Evolutionary conservation across 2,888 invertebrate genomes (phyloP).

Genomic region (Caenorhabditis sp.): DNA sequence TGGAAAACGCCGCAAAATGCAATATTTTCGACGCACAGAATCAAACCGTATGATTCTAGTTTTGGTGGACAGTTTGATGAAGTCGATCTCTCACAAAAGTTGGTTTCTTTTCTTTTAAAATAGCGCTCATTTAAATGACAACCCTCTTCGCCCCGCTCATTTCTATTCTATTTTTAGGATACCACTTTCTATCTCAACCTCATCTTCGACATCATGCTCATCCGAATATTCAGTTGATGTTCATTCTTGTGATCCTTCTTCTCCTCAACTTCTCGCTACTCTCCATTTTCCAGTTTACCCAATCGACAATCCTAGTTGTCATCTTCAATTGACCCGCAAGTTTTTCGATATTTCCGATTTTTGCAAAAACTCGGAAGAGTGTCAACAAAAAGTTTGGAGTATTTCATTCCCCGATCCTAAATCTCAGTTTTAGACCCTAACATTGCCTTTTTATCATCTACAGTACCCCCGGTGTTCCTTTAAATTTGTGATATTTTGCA

Average conservation of each 20-base stretch:
- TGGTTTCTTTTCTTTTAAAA: no score
- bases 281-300: conserved; percentile 41
- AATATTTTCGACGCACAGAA: conserved; percentile 21
- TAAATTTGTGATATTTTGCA: not conserved
- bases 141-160: no score
- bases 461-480: not conserved
- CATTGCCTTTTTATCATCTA: conserved; percentile 1
- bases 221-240: conserved; percentile 12
- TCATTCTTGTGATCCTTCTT: not conserved
- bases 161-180: no score
- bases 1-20: conserved; percentile 23
- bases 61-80: conserved; percentile 50
- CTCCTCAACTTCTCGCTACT: conserved; percentile 10
- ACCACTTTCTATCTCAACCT: no score
- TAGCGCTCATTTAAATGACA: no score
- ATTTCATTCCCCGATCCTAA: conserved; percentile 54
- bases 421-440: not conserved
- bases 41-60: conserved; percentile 64
- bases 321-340: conserved; percentile 9
- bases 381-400: conserved; percentile 49
- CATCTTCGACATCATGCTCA: not conserved
- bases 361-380: conserved; percentile 30
- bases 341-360: conserved; percentile 42
- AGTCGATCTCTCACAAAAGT: conserved; percentile 18
- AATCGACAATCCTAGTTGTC: conserved; percentile 14